These are phyloP conservation scores for Endomychus coccineus DNA, from an alignment of 2,888 invertebrate genomes.

Conservation along the genomic window DNA sequence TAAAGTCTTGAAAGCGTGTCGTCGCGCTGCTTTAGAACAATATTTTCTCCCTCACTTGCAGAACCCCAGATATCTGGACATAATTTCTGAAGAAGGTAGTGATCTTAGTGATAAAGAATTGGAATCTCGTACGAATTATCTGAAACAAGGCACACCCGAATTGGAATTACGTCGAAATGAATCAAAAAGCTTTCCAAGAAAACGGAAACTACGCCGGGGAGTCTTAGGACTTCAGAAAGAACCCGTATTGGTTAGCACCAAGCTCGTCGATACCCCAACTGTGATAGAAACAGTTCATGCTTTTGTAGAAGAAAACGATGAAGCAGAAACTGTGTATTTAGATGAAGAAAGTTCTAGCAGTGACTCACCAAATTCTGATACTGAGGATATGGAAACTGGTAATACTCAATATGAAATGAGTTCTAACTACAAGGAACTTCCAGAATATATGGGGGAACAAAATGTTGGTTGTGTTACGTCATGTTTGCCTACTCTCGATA, in stretches of 20 bases:
- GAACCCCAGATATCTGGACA: slow-evolving; percentile 63
- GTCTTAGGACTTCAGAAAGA: slow-evolving; percentile 1
- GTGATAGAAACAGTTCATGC: slow-evolving; percentile 51
- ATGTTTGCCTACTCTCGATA: no score
- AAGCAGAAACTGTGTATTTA: slow-evolving; percentile 61
- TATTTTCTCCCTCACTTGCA: slow-evolving; percentile 52
- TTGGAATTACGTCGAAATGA: slow-evolving; percentile 18
- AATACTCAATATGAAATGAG: no score
- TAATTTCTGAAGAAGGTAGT: slow-evolving; percentile 71
- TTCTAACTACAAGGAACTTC: no score
- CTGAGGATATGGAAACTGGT: neutral
- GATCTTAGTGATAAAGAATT: slow-evolving; percentile 51
- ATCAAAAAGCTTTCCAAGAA: slow-evolving; percentile 11
- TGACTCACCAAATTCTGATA: slow-evolving; percentile 8
- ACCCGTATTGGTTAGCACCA: slow-evolving; percentile 52
- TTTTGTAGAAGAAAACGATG: slow-evolving; percentile 23
- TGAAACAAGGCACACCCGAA: slow-evolving; percentile 33
- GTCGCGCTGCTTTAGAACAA: slow-evolving; percentile 49
- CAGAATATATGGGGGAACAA: no score
- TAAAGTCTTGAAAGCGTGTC: slow-evolving; percentile 46
- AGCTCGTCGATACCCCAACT: slow-evolving; percentile 39
- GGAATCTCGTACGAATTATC: slow-evolving; percentile 27
- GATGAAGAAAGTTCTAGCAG: slow-evolving; percentile 58
- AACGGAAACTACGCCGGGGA: neutral
- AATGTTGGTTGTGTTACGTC: no score